Evolutionary conservation across 2,113 vertebrate species (phyloP).

Genomic region (Sturnira hondurensis): DNA sequence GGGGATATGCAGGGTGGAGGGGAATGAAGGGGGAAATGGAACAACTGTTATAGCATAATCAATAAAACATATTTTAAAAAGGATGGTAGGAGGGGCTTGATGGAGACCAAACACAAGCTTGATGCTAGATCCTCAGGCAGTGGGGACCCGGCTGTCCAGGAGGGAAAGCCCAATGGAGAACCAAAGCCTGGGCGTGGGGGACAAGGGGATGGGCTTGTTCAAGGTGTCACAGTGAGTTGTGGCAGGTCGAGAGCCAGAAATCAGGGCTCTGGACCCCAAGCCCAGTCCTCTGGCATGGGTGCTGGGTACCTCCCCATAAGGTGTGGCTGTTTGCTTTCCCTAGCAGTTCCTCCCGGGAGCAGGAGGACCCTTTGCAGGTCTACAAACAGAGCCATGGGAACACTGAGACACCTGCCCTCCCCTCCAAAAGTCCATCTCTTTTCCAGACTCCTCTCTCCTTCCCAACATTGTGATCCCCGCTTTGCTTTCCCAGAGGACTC

Average conservation of each 20-base stretch:
- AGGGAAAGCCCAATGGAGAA: background rate
- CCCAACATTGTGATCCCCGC: background rate
- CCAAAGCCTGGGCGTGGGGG: background rate
- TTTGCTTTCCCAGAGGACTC: background rate
- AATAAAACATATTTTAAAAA: no score
- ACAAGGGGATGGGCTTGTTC: background rate
- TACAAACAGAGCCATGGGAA: background rate
- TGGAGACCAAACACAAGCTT: background rate
- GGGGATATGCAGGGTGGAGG: no score
- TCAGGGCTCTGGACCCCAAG: background rate
- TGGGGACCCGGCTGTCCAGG: accelerated
- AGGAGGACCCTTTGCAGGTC: background rate
- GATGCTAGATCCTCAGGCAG: background rate
- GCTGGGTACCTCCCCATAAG: background rate
- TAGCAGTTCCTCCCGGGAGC: no score
- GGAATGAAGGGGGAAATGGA: no score
- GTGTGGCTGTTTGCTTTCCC: background rate
- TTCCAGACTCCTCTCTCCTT: background rate
- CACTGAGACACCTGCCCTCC: background rate
- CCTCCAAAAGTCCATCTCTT: background rate
- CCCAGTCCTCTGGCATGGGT: background rate
- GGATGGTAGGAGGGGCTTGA: background rate
- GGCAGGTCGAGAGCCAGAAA: background rate
- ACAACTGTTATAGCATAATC: no score
- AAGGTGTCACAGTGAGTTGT: background rate